These are phyloP conservation scores for Gortyna flavago DNA, from an alignment of 2,888 invertebrate genomes.

Conservation along the genomic window DNA sequence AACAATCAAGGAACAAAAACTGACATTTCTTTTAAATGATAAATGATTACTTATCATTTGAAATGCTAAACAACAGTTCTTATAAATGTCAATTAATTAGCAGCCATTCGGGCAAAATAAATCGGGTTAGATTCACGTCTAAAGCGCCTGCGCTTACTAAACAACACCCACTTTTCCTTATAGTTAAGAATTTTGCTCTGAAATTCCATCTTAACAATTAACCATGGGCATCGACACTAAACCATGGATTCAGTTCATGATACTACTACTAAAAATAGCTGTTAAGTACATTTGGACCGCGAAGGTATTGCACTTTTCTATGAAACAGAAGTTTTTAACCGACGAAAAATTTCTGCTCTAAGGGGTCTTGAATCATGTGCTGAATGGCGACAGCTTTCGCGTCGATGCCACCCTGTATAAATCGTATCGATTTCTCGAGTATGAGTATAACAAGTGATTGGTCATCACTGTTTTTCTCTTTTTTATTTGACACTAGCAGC, in stretches of 20 bases:
- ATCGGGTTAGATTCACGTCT: not conserved
- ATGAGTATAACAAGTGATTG: not conserved
- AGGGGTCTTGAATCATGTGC: not conserved
- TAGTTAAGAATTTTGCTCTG: not conserved
- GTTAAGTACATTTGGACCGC: no score
- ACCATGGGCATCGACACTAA: no score
- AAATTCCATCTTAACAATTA: not conserved
- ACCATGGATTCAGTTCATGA: no score
- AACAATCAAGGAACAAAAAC: slow-evolving; percentile 9
- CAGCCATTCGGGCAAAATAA: not conserved
- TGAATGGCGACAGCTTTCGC: not conserved
- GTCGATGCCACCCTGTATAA: not conserved
- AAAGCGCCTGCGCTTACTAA: not conserved
- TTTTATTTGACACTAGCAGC: slow-evolving; percentile 9
- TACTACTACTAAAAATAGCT: no score
- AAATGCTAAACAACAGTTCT: not conserved
- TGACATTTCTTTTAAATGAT: not conserved
- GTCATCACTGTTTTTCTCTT: slow-evolving; percentile 19
- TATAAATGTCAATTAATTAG: not conserved
- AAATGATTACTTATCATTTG: not conserved
- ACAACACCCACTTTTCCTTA: not conserved
- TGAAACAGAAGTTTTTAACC: no score
- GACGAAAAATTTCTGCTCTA: no score
- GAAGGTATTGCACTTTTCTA: no score
- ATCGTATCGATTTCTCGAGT: slow-evolving; percentile 1